These are phyloP conservation scores for Monopterus albus DNA, from an alignment of 2,113 vertebrate species.

Conservation along the genomic window DNA sequence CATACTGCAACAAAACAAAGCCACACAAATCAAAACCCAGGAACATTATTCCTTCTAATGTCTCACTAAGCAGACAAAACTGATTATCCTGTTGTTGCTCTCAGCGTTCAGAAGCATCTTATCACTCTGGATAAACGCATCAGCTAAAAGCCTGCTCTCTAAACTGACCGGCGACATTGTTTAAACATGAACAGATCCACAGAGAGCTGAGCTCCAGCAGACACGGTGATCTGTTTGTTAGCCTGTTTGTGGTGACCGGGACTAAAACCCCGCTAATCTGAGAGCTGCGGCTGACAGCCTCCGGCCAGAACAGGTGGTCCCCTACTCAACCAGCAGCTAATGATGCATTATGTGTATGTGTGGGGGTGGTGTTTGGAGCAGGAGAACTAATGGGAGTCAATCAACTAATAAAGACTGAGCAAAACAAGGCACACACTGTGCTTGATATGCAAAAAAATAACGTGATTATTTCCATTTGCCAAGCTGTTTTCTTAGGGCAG, in stretches of 20 bases:
- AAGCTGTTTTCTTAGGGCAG: too few species aligned
- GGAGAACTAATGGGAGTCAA: conserved; percentile 38
- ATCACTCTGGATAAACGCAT: conserved; percentile 23
- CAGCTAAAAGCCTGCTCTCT: conserved; percentile 29
- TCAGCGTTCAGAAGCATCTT: background rate
- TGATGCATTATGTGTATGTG: conserved; percentile 17
- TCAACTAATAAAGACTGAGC: conserved; percentile 24
- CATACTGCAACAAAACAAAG: too few species aligned
- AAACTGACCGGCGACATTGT: conserved; percentile 38
- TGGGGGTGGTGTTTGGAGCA: background rate
- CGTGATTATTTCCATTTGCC: too few species aligned
- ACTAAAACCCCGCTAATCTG: conserved; percentile 58
- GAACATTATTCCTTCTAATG: background rate
- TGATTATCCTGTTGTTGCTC: conserved; percentile 10
- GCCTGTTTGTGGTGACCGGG: conserved; percentile 22
- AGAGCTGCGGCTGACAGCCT: background rate
- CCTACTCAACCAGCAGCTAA: conserved; percentile 28
- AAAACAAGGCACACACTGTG: background rate
- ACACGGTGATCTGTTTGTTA: conserved; percentile 9
- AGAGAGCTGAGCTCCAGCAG: conserved; percentile 15
- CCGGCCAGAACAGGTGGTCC: conserved; percentile 55
- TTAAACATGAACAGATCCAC: conserved; percentile 3
- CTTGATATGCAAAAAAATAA: background rate
- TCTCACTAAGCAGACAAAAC: background rate
- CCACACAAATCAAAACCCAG: too few species aligned